Base-by-base conservation (phyloP, 1,140 invertebrate genomes). In the Branchinecta lindahli region DNA sequence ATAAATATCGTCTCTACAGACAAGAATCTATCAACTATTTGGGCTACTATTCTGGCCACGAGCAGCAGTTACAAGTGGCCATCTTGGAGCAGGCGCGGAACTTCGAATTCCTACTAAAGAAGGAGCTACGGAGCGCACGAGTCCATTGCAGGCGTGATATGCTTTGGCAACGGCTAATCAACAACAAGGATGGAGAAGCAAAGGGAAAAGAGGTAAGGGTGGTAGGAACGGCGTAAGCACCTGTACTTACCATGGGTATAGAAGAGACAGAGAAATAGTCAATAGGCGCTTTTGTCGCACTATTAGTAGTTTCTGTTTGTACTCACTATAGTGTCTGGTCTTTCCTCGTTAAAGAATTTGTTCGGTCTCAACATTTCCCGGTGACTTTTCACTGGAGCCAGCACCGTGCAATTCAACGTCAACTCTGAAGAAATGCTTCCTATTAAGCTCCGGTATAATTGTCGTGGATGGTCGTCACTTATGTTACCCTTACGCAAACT, bases 11-110 rank as follows among this genome's bases (percentile, higher is more conserved):
- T 61, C 18, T 15, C 6, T 61, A 12, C 18, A 82, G 83, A 44
- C 84, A 84, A 73, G 87, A 88, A 76, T 84, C 82, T 10, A 83
- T 88, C 3, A 87, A 87, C 78, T 89, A 89, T 77, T 78, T 89
- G 10, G 71, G 87, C 5, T 89, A 88, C 74, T 89, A 87, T 76
- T 88, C 87, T 18, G 85, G 84, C 0, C 87, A 89, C 73, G 87
- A 89, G 74, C 84, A 88, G 73, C 75, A 85, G 3, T 86, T 90
- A 85, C 86, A 88, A 71, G 80, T 85, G 70, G 78, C 88, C 18
- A 84, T 90, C 20, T 77, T 82, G 71, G 81, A 85, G 18, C 85
- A 88, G 75, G 84, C 85, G 4, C 74, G 81, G 4, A 79, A 78
- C 3, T 85, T 85, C 0, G 81, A 82, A 74, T 81, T 80, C 44